Base-by-base conservation (phyloP, 2,888 invertebrate genomes). In the Fragum whitleyi region DNA sequence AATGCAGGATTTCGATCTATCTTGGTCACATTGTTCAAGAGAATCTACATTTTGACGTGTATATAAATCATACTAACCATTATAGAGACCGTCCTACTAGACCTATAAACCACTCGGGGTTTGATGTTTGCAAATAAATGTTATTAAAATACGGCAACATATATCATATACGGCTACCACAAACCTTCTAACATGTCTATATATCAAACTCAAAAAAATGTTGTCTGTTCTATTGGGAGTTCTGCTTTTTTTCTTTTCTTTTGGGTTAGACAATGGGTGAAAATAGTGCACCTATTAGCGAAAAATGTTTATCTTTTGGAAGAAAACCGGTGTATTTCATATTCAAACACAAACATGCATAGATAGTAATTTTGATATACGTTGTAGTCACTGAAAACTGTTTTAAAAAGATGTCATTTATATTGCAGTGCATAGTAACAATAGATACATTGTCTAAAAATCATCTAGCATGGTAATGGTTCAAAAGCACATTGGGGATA, bases 131-230 rank as follows among this genome's bases (percentile, higher is more conserved):
- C 47, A 47, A 47, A 47, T 47, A 47, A 47, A 47, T 47, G 47
- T 47, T 47, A 47, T 47, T 47, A 47, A 47, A 47, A 47, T 47
- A 47, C 47, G 47, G 47, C 47, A 47, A 47, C 47, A 47, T 47
- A 47, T 14, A 47, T 47, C 47, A 47, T 47, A n/a, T 47, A 47
- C 14, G 47, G 14, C 6, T 47, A 47, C 14, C 14, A n/a, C 47
- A n/a, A 14, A 47, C 47, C 47, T 14, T 47, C n/a, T 47, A 16
- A 47, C 47, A 47, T n/a, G 47, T 19, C 47, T 19, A 47, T 47
- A 5, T 47, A 47, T 47, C 47, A 47, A 47, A 47, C 16, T 6
- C 32, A 36, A 47, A n/a, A 5, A 47, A 47, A 47, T n/a, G 47
- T 47, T 47, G 5, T 9, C 47, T 47, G 47, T 14, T 47, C 47